Conservation (phyloP, 1,140 invertebrate species). For the Heliconius nattereri region DNA sequence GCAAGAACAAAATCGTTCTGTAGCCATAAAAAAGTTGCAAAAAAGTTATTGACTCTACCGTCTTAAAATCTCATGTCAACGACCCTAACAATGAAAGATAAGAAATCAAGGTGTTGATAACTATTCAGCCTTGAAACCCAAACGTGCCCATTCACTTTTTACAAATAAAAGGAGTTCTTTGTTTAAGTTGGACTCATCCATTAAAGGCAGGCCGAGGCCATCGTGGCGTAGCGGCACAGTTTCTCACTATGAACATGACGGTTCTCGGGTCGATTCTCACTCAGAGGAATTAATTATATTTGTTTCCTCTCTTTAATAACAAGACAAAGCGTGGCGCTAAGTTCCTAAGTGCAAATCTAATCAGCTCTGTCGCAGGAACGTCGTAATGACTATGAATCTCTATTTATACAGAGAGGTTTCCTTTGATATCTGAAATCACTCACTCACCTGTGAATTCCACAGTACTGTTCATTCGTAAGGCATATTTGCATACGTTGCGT, state of each 20-base stretch:
- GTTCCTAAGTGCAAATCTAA: too few species aligned
- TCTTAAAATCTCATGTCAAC: not conserved
- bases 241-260: too few species aligned
- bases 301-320: too few species aligned
- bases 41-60: not conserved
- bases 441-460: not conserved
- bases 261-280: too few species aligned
- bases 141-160: conserved; percentile 9
- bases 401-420: too few species aligned
- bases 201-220: not conserved
- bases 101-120: conserved; percentile 2
- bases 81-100: conserved; percentile 9
- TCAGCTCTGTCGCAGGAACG: too few species aligned
- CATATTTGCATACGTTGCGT: too few species aligned
- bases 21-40: not conserved
- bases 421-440: too few species aligned
- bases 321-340: too few species aligned
- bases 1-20: not conserved
- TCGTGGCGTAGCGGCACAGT: too few species aligned
- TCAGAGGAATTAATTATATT: too few species aligned
- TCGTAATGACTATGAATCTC: too few species aligned
- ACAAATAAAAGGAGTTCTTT: not conserved
- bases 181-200: not conserved
- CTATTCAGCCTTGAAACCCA: conserved; percentile 5
- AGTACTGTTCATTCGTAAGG: not conserved